Conservation (phyloP, 2,797 vertebrate genomes). For the Clarias laeviceps region DNA sequence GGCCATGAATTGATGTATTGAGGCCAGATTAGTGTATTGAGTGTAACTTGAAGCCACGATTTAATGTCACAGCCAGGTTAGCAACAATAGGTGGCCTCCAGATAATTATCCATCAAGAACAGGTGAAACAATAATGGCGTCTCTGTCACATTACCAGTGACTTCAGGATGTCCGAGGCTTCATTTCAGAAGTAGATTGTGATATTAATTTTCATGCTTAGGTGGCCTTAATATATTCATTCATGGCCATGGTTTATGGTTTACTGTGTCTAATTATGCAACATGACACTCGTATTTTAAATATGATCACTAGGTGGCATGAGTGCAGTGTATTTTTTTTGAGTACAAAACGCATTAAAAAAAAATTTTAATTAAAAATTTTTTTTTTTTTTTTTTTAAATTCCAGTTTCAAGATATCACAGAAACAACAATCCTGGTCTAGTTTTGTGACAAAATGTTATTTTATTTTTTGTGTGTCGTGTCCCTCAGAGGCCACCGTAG, state of each 20-base stretch:
- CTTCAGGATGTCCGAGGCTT: background rate
- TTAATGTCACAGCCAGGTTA: background rate
- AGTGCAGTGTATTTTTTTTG: background rate
- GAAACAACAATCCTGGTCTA: background rate
- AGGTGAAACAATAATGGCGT: background rate
- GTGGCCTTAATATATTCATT: background rate
- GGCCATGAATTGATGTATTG: background rate
- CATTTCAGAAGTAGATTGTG: background rate
- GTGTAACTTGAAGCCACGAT: background rate
- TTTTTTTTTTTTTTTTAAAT: no score
- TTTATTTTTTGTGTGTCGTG: constrained; percentile 15
- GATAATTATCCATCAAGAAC: background rate
- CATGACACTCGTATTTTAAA: background rate
- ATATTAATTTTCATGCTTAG: background rate
- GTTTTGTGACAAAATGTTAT: background rate
- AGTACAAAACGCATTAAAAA: constrained; percentile 25
- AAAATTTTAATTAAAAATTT: background rate
- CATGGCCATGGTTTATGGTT: background rate
- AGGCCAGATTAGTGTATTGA: background rate
- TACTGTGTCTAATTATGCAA: background rate
- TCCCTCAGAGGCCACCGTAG: constrained; percentile 27
- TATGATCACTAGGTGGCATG: background rate
- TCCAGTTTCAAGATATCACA: background rate
- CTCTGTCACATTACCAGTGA: background rate
- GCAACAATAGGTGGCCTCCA: background rate